Base-by-base conservation (phyloP, 2,113 vertebrate species). In the Myrmophylax atrothorax region DNA sequence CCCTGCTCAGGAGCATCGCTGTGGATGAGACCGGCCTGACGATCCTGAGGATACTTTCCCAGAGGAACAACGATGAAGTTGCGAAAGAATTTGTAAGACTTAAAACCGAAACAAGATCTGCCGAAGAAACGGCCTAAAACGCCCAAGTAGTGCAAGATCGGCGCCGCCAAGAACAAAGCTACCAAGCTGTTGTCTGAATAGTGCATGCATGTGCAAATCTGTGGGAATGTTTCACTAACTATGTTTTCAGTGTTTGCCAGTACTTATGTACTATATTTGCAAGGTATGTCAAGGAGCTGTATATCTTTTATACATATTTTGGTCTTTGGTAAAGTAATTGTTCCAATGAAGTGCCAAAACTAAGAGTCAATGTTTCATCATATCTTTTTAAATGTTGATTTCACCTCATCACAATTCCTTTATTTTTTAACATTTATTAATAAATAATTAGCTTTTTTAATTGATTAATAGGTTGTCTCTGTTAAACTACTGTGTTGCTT, bases 291-390 rank as follows among this genome's bases (percentile, higher is more conserved):
- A 96, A 98, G 96, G 97, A 98, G 97, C 98, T 98, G 95, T 98
- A 97, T 97, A 98, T 94, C 97, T 98, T 98, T 99, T 99, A 97
- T 99, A 98, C 96, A 95, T 98, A 95, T 98, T 98, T 97, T 98
- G 98, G 98, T 99, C 98, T 99, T 99, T 98, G 98, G 98, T 98
- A 98, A 98, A 98, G 97, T 98, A 98, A 98, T 98, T 98, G 98
- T 99, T 99, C 98, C 98, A 98, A 98, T 98, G 98, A 99, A 99
- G 99, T 99, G 99, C 99, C 99, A 99, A 99, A 99, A 98, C 98
- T 98, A 98, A 96, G 96, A 98, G 95, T 97, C 97, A 98, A 97
- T 95, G 89, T 96, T 97, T 97, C 97, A 98, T 97, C 96, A 44
- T 97, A 96, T 98, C 96, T 98, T 98, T 98, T 98, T 85, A 98